Evolutionary conservation across 1,140 invertebrate species (phyloP), one percentile per base, ranked within the genome.

Genomic region (Euborellia annulipes): DNA sequence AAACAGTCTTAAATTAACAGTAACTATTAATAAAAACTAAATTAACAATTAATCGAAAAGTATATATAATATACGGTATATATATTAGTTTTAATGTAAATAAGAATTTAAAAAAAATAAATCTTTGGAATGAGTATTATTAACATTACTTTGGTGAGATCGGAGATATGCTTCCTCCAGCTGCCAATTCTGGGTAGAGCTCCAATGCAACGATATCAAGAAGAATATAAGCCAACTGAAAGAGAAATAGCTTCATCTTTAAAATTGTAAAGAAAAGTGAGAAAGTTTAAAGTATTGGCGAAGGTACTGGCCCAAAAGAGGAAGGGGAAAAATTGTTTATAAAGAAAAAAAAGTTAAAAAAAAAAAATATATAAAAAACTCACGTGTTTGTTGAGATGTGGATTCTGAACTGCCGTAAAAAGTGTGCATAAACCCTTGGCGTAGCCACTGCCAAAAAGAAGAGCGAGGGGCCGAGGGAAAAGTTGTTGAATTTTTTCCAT

Each of bases 311-410:
- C n/a, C n/a, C n/a, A n/a, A n/a, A 1, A 9, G 16, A 13, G 16
- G n/a, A 11, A 17, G 37, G 9, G 37, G 37, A n/a, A 11, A 39
- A 8, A 11, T 39, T 17, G 23, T 19, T 22, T 20, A 9, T 8
- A 23, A 1, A 11, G 9, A 20, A 42, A 42, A n/a, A 9, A 34
- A 9, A 9, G 9, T 34, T 34, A 18, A 14, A 11, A n/a, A 4
- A 36, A 4, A 34, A 44, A 7, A 34, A 19, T 22, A 14, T 20
- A 3, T 21, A 14, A 19, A n/a, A 22, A 11, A n/a, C 38, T 2
- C 17, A 47, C 46, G 27, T 47, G 46, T 34, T 47, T 47, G 41
- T 47, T 47, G n/a, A 47, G 27, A 11, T 27, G 14, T 16, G 46
- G 46, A 27, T 21, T 34, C 18, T 47, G 46, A 6, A 47, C 16